phyloP scores from a whole-genome alignment of 2,113 vertebrate species.

The Aegithalos caudatus region DNA sequence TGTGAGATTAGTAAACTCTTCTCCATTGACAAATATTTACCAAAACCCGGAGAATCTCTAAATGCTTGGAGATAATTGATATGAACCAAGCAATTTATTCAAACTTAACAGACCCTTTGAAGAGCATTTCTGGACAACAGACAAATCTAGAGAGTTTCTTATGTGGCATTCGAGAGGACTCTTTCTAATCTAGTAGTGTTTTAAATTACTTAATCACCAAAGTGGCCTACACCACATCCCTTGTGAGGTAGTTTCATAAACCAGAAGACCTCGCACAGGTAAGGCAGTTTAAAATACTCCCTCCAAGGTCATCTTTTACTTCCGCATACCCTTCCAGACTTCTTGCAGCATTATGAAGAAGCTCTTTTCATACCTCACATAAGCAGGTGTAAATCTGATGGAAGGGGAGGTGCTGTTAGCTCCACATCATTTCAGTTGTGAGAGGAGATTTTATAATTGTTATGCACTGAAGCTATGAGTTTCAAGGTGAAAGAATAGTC shows the following conservation, averaged over 20 bases:
- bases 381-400: not conserved
- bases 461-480: not conserved
- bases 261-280: not conserved
- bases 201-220: not conserved
- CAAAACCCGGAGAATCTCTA: not conserved
- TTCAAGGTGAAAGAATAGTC: not conserved
- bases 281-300: not conserved
- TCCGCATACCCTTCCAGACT: not conserved
- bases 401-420: not conserved
- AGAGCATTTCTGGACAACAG: not conserved
- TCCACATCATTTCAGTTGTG: not conserved
- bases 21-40: not conserved
- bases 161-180: rapidly evolving
- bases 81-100: not conserved
- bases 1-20: not conserved
- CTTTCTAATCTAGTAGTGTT: not conserved
- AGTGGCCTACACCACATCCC: rapidly evolving
- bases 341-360: not conserved
- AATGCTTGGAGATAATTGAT: not conserved
- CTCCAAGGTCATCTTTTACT: not conserved
- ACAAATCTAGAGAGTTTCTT: not conserved
- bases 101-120: not conserved
- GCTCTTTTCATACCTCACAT: not conserved
- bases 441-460: not conserved
- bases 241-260: not conserved